Evolutionary conservation across 2,888 invertebrate genomes (phyloP).

Genomic region (Sphinx pinastri): DNA sequence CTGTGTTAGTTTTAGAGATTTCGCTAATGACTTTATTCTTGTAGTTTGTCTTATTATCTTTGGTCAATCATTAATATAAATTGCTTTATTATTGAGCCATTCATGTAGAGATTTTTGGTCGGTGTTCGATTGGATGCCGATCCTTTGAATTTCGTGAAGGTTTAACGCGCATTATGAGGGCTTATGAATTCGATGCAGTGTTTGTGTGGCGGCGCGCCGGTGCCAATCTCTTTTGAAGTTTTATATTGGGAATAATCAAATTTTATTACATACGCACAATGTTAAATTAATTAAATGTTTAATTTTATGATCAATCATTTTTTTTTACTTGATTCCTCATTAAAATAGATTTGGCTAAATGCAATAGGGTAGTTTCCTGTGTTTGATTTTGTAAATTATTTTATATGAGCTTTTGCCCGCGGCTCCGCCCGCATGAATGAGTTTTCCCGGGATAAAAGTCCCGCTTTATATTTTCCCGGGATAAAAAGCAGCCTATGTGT

Average conservation of each 20-base stretch:
- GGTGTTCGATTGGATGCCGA: constrained; percentile 5
- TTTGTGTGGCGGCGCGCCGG: neutral
- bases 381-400: too few species aligned
- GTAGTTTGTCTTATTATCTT: constrained; percentile 62
- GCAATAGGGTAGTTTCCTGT: too few species aligned
- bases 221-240: neutral
- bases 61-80: constrained; percentile 60
- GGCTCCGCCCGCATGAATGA: too few species aligned
- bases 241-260: neutral
- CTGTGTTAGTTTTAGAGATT: constrained; percentile 74
- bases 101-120: constrained; percentile 36
- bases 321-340: neutral
- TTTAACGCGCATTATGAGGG: constrained; percentile 9
- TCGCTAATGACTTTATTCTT: constrained; percentile 69
- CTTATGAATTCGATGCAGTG: constrained; percentile 14
- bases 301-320: neutral
- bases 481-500: too few species aligned
- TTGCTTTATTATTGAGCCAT: constrained; percentile 50
- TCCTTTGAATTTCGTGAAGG: constrained; percentile 8
- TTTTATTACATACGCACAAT: neutral
- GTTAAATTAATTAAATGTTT: neutral
- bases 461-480: too few species aligned
- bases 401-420: too few species aligned
- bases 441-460: too few species aligned
- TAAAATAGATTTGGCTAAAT: neutral